These are phyloP conservation scores for Sclerodermus sp. DNA, from an alignment of 2,888 invertebrate species.

Conservation along the genomic window DNA sequence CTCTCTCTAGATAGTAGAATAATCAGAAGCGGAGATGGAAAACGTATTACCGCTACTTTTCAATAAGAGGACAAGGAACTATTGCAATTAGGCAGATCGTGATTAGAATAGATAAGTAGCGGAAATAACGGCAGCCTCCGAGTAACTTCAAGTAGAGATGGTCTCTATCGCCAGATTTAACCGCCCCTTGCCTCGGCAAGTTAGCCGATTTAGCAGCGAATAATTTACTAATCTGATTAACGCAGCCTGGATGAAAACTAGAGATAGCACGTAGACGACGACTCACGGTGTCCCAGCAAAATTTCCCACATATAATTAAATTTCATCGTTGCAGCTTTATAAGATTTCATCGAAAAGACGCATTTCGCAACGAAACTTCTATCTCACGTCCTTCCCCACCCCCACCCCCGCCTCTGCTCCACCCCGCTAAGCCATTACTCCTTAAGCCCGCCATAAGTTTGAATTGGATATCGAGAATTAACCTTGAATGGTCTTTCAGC, in stretches of 20 bases:
- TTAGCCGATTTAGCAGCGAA: constrained; percentile 33
- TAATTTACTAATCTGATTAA: constrained; percentile 36
- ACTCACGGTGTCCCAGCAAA: not conserved
- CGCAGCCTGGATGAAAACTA: constrained; percentile 32
- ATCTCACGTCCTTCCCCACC: too few relatives aligned
- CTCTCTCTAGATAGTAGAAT: not conserved
- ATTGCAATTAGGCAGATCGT: constrained; percentile 13
- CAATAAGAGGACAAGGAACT: not conserved
- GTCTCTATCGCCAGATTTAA: constrained; percentile 24
- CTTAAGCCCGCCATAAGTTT: too few relatives aligned
- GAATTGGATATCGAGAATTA: too few relatives aligned
- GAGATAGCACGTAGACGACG: constrained; percentile 20
- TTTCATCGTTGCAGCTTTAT: too few relatives aligned
- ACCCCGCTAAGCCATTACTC: too few relatives aligned
- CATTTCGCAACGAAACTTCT: too few relatives aligned
- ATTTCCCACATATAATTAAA: too few relatives aligned
- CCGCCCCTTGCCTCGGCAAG: constrained; percentile 18
- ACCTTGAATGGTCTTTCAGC: too few relatives aligned
- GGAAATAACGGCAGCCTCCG: constrained; percentile 2
- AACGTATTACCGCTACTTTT: too few relatives aligned
- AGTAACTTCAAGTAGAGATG: not conserved
- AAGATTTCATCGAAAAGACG: too few relatives aligned
- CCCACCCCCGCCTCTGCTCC: too few relatives aligned
- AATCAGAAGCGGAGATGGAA: not conserved
- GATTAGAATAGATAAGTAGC: constrained; percentile 16